Evolutionary conservation across 2,113 vertebrate genomes (phyloP).

Genomic region (Peromyscus californicus): DNA sequence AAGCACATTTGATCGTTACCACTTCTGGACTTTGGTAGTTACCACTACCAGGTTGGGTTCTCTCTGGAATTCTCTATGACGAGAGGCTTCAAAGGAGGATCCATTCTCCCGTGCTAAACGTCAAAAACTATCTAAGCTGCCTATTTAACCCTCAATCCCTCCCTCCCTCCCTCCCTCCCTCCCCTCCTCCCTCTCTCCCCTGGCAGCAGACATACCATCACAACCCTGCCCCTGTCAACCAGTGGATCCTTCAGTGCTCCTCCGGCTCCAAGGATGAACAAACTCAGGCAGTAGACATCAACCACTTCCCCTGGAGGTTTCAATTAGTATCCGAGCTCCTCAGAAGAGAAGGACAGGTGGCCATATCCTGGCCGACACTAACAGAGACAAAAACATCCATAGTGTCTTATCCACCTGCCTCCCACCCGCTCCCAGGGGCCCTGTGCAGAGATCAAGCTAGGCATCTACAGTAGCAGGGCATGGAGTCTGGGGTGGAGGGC

Average conservation of each 20-base stretch:
- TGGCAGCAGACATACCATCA: not conserved
- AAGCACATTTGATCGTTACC: too few relatives aligned
- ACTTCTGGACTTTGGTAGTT: not conserved
- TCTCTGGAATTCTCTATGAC: not conserved
- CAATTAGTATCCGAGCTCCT: not conserved
- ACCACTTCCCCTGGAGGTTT: not conserved
- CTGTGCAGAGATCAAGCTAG: accelerated
- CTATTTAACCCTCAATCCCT: not conserved
- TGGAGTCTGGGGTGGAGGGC: not conserved
- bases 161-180: not conserved
- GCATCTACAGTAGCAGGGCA: not conserved
- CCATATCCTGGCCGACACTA: not conserved
- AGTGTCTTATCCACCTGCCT: not conserved
- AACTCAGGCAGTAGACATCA: not conserved
- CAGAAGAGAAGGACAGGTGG: conserved; percentile 62
- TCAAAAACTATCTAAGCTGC: not conserved
- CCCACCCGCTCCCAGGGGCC: not conserved
- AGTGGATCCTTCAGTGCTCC: accelerated
- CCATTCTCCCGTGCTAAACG: not conserved
- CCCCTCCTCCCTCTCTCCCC: accelerated
- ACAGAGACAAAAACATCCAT: accelerated
- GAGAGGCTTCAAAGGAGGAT: not conserved
- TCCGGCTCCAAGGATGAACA: not conserved
- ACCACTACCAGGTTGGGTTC: not conserved
- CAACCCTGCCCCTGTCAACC: not conserved